These are phyloP conservation scores for Phyllotis vaccarum DNA, from an alignment of 2,797 vertebrate genomes.

Conservation along the genomic window DNA sequence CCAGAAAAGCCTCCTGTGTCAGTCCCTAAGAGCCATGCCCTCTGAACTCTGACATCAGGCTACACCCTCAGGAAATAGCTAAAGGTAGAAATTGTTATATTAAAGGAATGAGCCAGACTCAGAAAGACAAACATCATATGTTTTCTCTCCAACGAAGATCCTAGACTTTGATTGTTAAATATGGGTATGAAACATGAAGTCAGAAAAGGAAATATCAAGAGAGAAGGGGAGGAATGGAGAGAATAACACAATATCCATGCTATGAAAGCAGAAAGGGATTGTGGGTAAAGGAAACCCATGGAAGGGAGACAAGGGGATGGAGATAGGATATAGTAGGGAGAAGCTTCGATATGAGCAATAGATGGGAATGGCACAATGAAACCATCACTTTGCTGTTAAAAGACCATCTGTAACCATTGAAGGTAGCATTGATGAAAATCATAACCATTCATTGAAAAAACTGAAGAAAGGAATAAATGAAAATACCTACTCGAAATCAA, in stretches of 20 bases:
- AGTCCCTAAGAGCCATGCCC: no score
- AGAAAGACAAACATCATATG: background rate
- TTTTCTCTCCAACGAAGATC: background rate
- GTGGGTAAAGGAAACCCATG: background rate
- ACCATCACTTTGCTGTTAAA: background rate
- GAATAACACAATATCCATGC: background rate
- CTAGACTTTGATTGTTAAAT: background rate
- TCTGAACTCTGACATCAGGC: no score
- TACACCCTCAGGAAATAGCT: background rate
- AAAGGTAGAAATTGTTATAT: background rate
- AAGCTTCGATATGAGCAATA: background rate
- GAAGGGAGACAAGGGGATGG: background rate
- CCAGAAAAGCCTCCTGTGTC: background rate
- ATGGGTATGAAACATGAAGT: background rate
- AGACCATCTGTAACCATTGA: background rate
- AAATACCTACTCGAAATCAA: background rate
- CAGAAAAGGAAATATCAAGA: background rate
- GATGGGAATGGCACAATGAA: background rate
- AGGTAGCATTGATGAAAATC: no score
- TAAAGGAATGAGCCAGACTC: background rate
- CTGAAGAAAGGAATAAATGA: background rate
- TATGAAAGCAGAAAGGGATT: background rate
- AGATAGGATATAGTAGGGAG: rapidly evolving
- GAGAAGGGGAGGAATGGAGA: no score
- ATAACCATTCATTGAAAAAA: background rate